A percentile compares a stretch with the other conserved stretches of the same genome.
Evolutionary conservation across 35 echinoderm and acorn worm genomes (phyloP).

Genomic region (Holothuria glaberrima): DNA sequence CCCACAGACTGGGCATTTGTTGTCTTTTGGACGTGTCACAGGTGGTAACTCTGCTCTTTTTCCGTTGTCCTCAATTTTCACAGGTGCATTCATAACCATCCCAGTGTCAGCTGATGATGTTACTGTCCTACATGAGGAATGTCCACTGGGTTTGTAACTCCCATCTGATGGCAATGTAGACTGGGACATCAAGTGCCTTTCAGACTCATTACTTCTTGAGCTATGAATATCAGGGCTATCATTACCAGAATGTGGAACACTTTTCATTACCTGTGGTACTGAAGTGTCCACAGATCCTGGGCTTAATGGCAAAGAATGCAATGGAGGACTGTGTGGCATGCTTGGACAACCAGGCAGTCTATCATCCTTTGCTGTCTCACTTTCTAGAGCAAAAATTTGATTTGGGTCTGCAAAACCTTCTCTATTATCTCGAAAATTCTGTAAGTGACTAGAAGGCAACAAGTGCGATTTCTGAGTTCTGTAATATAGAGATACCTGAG

Average conservation of each 20-base stretch:
- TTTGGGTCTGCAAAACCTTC: no score
- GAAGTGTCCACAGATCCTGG: constrained; percentile 18
- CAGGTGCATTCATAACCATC: no score
- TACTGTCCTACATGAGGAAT: neutral
- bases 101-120: neutral
- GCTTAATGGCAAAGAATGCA: constrained; percentile 15
- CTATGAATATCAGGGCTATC: neutral
- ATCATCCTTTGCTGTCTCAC: no score
- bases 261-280: neutral
- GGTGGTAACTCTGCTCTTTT: neutral
- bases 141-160: neutral
- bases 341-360: no score
- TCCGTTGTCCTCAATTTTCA: no score
- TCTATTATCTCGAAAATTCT: no score
- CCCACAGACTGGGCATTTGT: constrained; percentile 83
- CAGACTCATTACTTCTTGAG: neutral
- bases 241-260: neutral
- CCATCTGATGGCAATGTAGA: neutral
- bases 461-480: no score
- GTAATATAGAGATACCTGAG: no score
- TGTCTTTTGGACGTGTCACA: constrained; percentile 45
- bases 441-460: no score
- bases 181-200: neutral
- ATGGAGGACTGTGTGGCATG: neutral
- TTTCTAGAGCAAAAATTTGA: no score